A percentile compares a stretch with the other conserved stretches of the same genome.
These are phyloP conservation scores for Phataginus tetradactyla DNA, from an alignment of 2,797 vertebrate genomes.

Conservation along the genomic window DNA sequence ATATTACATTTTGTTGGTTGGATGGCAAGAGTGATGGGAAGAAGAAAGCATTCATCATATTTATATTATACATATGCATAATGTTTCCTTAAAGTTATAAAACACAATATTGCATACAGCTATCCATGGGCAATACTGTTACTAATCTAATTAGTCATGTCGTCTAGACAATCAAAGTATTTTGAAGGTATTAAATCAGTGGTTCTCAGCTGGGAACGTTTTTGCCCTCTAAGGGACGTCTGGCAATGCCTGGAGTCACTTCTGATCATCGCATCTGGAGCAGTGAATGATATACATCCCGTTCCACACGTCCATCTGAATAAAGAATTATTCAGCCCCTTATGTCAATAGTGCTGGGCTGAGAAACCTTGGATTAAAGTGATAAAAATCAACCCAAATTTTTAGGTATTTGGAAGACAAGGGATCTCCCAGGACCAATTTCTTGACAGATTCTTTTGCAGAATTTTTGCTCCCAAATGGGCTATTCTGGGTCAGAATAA, in stretches of 20 bases:
- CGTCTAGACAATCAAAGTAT: background rate
- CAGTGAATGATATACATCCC: background rate
- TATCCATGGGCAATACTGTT: background rate
- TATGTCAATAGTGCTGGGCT: background rate
- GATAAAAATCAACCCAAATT: background rate
- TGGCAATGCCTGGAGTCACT: background rate
- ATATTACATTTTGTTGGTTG: slow-evolving; percentile 56
- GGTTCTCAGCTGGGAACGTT: background rate
- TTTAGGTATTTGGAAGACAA: background rate
- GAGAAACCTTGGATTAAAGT: background rate
- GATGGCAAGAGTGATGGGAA: background rate
- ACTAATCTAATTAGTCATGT: slow-evolving; percentile 7
- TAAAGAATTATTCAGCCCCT: background rate
- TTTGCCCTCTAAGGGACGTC: background rate
- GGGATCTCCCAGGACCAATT: background rate
- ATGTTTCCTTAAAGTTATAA: slow-evolving; percentile 24
- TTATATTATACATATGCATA: background rate
- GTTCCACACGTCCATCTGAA: background rate
- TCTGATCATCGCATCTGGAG: background rate
- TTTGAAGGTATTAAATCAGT: slow-evolving; percentile 12
- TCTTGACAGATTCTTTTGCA: background rate
- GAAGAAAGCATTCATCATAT: background rate
- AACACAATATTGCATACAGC: background rate
- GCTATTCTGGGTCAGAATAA: background rate
- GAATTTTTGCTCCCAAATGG: background rate